These are phyloP conservation scores for Odontamblyopus rebecca DNA, from an alignment of 2,797 vertebrate genomes.

Conservation along the genomic window DNA sequence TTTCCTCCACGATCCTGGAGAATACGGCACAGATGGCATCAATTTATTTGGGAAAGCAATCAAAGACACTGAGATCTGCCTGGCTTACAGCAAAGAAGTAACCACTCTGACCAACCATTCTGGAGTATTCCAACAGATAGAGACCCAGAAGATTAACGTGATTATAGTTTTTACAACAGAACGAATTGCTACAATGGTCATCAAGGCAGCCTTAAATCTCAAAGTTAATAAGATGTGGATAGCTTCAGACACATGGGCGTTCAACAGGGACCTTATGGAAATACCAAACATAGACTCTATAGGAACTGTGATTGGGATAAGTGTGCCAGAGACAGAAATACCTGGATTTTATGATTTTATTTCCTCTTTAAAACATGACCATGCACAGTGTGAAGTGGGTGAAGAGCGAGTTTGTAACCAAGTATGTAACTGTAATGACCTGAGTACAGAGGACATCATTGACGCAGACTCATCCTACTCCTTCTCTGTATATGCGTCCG, in stretches of 20 bases:
- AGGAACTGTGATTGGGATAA: conserved; percentile 79
- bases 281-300: conserved; percentile 30
- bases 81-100: conserved; percentile 74
- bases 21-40: conserved; percentile 65
- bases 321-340: conserved; percentile 51
- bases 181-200: conserved; percentile 41
- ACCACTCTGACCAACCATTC: background rate
- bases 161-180: conserved; percentile 73
- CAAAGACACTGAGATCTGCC: conserved; percentile 56
- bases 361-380: conserved; percentile 18
- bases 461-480: conserved; percentile 49
- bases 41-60: conserved; percentile 63
- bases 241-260: conserved; percentile 78
- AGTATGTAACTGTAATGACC: conserved; percentile 58
- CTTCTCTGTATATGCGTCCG: conserved; percentile 77
- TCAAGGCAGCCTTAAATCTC: conserved; percentile 68
- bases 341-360: conserved; percentile 73
- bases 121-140: conserved; percentile 60
- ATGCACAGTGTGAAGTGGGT: background rate
- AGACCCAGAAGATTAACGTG: conserved; percentile 46
- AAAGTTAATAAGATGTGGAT: conserved; percentile 83
- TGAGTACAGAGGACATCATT: conserved; percentile 31
- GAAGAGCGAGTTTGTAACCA: conserved; percentile 62
- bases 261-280: conserved; percentile 56
- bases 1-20: conserved; percentile 68